Evolutionary conservation across 2,888 invertebrate genomes (phyloP), one percentile per base, ranked within the genome.

Genomic region (Tigriopus californicus): DNA sequence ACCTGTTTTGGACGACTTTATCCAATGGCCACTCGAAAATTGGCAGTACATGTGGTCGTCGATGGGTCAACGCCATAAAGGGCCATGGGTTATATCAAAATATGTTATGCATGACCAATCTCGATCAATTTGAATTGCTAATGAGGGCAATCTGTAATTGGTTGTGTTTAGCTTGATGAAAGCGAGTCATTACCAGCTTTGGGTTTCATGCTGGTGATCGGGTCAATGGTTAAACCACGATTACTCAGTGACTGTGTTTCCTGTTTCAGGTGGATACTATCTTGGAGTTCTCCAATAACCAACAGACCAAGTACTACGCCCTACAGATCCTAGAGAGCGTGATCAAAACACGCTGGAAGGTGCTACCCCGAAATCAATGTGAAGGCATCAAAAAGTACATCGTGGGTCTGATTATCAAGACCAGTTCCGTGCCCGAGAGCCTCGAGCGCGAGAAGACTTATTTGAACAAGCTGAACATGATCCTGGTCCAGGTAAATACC

Each of bases 321-420:
- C 77, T 99, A 68, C 98, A 99, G 79, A 98, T 99, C 70, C 76
- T 99, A 68, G 98, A 99, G 75, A 91, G 91, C 78, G 92, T 97
- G 10, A 97, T 98, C 68, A 94, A 95, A 75, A 94, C 95, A 20
- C 78, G 90, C 70, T 98, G 98, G 98, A 97, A 97, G 82, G 90
- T 92, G 63, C 75, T 99, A 67, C 97, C 98, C 44, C 78, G 92
- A 71, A 90, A 92, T 73, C 98, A 98, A 71, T 95, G 98, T 74
- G 97, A 98, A 76, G 79, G 97, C 64, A 99, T 99, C 67, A 98
- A 98, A 72, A 95, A 94, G 69, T 98, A 97, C 74, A 97, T 99
- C 68, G 97, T 99, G 66, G 89, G 90, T 61, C 80, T 97, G 66
- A 97, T 99, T 67, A 97, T 99, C 66, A 95, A 97, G 75, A 92